A percentile compares a stretch with the other conserved stretches of the same genome.
These are phyloP conservation scores for Graphium colonna DNA, from an alignment of 2,888 invertebrate genomes.

Conservation along the genomic window DNA sequence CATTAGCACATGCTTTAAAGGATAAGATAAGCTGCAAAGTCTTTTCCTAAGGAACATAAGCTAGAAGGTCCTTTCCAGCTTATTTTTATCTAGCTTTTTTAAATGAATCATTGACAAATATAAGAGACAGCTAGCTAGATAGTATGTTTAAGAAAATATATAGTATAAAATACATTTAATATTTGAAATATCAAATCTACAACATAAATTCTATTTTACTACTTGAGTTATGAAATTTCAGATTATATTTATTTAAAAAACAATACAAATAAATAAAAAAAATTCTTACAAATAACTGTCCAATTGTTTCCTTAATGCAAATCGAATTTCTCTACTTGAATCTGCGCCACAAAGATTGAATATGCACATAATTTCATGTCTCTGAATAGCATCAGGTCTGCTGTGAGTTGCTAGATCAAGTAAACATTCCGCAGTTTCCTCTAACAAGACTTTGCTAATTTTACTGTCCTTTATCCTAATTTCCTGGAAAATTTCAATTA, in stretches of 20 bases:
- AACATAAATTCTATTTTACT: too few species aligned
- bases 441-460: constrained; percentile 42
- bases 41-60: too few species aligned
- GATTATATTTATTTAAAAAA: background rate
- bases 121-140: too few species aligned
- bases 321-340: constrained; percentile 48
- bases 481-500: constrained; percentile 4
- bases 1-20: too few species aligned
- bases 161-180: too few species aligned
- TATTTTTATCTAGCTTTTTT: too few species aligned
- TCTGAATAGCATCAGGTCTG: constrained; percentile 40
- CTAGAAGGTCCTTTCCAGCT: too few species aligned
- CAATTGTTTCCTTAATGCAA: constrained; percentile 41
- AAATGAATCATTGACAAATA: too few species aligned
- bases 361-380: constrained; percentile 46
- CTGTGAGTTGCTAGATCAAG: constrained; percentile 47
- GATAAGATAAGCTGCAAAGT: too few species aligned
- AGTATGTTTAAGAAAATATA: background rate
- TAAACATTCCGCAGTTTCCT: constrained; percentile 45
- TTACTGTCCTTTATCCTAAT: constrained; percentile 7
- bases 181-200: too few species aligned
- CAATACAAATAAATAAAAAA: background rate
- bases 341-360: constrained; percentile 50
- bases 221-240: too few species aligned
- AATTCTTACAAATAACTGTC: constrained; percentile 56